Evolutionary conservation across 2,888 invertebrate genomes (phyloP).

Genomic region (Taphrorychus bicolor): DNA sequence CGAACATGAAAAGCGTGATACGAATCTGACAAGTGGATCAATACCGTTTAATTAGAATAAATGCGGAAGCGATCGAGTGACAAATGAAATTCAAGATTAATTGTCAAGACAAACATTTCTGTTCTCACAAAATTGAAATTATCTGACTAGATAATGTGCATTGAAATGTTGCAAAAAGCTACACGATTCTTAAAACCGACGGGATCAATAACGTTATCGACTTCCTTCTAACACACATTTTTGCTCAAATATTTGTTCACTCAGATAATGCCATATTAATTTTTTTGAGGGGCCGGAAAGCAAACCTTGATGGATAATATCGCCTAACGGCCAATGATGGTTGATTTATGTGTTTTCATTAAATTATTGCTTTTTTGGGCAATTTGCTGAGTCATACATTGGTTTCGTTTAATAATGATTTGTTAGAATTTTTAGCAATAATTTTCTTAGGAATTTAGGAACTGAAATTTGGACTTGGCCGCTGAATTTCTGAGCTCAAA

Average conservation of each 20-base stretch:
- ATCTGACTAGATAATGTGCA: neutral
- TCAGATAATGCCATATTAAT: slow-evolving; percentile 32
- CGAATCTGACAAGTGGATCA: neutral
- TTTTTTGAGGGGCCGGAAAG: slow-evolving; percentile 24
- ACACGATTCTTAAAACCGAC: slow-evolving; percentile 2
- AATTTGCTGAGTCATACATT: too few species aligned
- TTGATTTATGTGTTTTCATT: neutral
- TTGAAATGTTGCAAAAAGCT: neutral
- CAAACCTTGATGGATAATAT: slow-evolving; percentile 3
- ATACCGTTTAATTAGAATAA: neutral
- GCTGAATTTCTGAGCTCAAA: too few species aligned
- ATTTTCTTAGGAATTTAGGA: too few species aligned
- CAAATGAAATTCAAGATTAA: too few species aligned
- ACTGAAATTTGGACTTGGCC: too few species aligned
- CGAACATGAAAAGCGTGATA: neutral
- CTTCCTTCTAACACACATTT: slow-evolving; percentile 12
- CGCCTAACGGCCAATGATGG: neutral
- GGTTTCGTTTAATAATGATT: too few species aligned
- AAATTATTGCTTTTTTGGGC: neutral
- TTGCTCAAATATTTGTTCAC: slow-evolving; percentile 29
- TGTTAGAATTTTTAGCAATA: too few species aligned
- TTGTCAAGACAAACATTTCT: too few species aligned
- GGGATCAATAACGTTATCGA: neutral
- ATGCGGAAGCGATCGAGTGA: too few species aligned
- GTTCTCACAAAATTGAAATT: neutral